phyloP scores from a whole-genome alignment of 2,113 vertebrate genomes.

The Otocyon megalotis region DNA sequence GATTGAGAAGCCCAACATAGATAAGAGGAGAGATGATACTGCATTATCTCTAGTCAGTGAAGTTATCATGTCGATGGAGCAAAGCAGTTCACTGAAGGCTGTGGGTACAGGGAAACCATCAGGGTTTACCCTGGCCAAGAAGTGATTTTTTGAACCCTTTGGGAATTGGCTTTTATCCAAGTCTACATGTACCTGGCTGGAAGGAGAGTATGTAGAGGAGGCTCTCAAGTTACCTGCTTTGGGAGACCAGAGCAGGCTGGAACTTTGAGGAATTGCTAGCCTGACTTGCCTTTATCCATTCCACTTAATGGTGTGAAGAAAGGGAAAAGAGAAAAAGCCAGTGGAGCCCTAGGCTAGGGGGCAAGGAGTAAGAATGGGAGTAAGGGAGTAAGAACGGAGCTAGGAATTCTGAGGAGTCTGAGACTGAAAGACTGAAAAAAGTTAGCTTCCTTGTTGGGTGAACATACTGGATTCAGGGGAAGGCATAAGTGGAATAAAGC shows the following conservation, averaged over 20 bases:
- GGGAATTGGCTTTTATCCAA: constrained; percentile 71
- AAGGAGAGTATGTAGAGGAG: background rate
- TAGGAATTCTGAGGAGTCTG: background rate
- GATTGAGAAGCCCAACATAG: background rate
- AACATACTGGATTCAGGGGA: background rate
- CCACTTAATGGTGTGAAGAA: constrained; percentile 30
- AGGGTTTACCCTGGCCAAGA: constrained; percentile 42
- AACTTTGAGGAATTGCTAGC: constrained; percentile 59
- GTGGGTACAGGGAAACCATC: background rate
- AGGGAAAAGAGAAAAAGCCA: constrained; percentile 19
- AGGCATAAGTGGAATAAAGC: background rate
- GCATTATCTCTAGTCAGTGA: background rate
- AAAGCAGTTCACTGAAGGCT: background rate
- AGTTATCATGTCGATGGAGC: background rate
- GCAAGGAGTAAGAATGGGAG: background rate
- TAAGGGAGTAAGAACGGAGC: background rate
- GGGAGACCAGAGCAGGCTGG: constrained; percentile 47
- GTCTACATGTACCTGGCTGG: constrained; percentile 55
- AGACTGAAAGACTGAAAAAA: background rate
- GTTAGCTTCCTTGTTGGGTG: background rate
- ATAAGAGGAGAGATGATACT: constrained; percentile 1
- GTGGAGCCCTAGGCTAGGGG: background rate
- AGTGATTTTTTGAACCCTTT: constrained; percentile 54
- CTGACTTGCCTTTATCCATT: constrained; percentile 45
- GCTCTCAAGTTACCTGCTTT: constrained; percentile 66